Base-by-base conservation (phyloP, 2,888 invertebrate genomes). In the Noctua pronuba region DNA sequence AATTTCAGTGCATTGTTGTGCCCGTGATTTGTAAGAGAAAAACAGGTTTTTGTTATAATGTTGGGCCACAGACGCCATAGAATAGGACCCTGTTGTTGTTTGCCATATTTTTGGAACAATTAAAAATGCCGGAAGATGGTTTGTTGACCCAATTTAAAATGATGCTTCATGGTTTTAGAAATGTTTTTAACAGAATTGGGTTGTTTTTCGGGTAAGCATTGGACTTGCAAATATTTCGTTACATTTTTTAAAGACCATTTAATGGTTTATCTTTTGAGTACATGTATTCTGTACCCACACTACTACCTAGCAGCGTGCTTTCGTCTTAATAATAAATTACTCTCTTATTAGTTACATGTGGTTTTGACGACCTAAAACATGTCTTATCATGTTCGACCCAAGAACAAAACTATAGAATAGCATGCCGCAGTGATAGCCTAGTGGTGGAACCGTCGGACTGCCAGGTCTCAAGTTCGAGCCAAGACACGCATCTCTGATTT, bases 1-100 rank as follows among this genome's bases (percentile, higher is more conserved):
- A 75, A 79, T 75, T 84, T 84, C 69, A 46, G 69, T 83, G 70
- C 73, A 73, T 84, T 83, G 86, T 84, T 85, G 82, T 74, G 46
- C 13, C 35, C 69, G 73, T 84, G 86, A 84, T 86, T 84, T 84
- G 83, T 86, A 64, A 31, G 44, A 62, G 75, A 73, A 73, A 83
- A 86, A 44, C 67, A 73, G 66, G 67, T 68, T 86, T 71, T 69
- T 86, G 70, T 77, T 73, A 86, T 73, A 67, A 79, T 70, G 78
- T 65, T 35, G 38, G 35, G 62, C 38, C 62, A 68, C 68, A 41
- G 58, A 75, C 46, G n/a, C 64, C 60, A 65, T 65, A 71, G 60
- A 68, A 78, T n/a, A 38, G 52, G 65, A 28, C 24, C 41, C 24
- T 24, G 35, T 65, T 66, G 66, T 73, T 75, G 64, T 75, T 55